Evolutionary conservation across 2,113 vertebrate species (phyloP).

Genomic region (Pseudopipra pipra): DNA sequence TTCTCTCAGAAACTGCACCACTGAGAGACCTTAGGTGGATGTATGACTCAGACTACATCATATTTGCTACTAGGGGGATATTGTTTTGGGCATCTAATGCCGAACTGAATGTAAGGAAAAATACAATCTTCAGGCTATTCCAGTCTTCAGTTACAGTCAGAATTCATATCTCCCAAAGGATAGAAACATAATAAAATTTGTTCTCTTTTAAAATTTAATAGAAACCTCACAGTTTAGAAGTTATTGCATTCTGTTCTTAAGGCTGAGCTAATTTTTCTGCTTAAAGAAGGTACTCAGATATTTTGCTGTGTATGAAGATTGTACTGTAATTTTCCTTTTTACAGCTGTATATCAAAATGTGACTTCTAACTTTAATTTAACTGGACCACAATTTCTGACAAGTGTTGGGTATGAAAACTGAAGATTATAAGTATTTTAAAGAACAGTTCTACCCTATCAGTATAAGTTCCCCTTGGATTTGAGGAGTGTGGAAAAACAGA

Average conservation of each 20-base stretch:
- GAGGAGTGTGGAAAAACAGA: background rate
- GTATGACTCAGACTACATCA: background rate
- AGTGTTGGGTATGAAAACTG: background rate
- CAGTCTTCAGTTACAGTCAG: background rate
- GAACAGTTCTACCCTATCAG: background rate
- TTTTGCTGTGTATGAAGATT: background rate
- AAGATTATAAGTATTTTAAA: background rate
- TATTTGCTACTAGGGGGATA: background rate
- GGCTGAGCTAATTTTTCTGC: background rate
- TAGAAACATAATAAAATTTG: background rate
- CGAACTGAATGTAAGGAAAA: background rate
- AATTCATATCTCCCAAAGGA: background rate
- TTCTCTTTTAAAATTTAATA: background rate
- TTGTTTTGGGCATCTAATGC: background rate
- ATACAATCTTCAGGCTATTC: background rate
- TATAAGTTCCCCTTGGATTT: background rate
- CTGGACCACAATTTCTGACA: background rate
- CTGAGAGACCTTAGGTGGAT: background rate
- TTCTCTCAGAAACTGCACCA: background rate
- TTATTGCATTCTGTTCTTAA: background rate
- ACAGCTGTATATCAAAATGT: background rate
- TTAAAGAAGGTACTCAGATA: background rate
- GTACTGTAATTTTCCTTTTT: background rate
- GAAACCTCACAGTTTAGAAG: background rate
- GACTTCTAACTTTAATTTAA: background rate